Conservation (phyloP, 2,888 invertebrate species). For the Melanostoma scalare region DNA sequence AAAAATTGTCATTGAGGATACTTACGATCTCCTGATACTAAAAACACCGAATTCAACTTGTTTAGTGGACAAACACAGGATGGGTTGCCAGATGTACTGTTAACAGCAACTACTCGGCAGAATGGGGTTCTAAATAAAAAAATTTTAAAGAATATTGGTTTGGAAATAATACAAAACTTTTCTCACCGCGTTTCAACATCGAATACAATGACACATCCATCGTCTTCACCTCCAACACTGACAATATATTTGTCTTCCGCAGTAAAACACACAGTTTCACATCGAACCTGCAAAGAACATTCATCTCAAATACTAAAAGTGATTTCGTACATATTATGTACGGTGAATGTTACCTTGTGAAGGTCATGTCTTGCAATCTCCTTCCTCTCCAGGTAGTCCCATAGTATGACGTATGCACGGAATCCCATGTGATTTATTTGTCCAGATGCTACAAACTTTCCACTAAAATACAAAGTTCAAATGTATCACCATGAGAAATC, state of each 20-base stretch:
- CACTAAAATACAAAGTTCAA: slow-evolving; percentile 81
- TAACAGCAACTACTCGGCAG: slow-evolving; percentile 85
- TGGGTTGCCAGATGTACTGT: slow-evolving; percentile 89
- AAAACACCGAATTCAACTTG: slow-evolving; percentile 86
- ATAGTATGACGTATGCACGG: slow-evolving; percentile 92
- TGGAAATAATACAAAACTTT: not conserved
- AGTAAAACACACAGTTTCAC: slow-evolving; percentile 93
- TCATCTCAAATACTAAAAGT: not conserved
- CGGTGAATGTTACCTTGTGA: slow-evolving; percentile 86
- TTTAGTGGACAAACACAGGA: slow-evolving; percentile 84
- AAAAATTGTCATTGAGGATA: slow-evolving; percentile 54
- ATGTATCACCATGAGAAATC: not conserved
- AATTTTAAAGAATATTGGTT: not conserved
- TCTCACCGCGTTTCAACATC: slow-evolving; percentile 85
- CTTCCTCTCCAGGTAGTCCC: slow-evolving; percentile 89
- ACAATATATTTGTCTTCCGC: slow-evolving; percentile 91
- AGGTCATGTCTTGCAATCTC: slow-evolving; percentile 88
- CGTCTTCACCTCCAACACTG: slow-evolving; percentile 94
- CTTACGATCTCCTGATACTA: slow-evolving; percentile 88
- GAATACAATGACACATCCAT: slow-evolving; percentile 93
- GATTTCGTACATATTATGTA: no score
- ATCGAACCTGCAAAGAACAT: slow-evolving; percentile 84
- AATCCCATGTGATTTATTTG: slow-evolving; percentile 96
- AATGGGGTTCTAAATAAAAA: slow-evolving; percentile 83
- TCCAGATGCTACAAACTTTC: slow-evolving; percentile 93